Percentiles rank a stretch among this genome's conserved stretches.
These are phyloP conservation scores for Monochamus alternatus DNA, from an alignment of 2,888 invertebrate genomes.

Conservation along the genomic window DNA sequence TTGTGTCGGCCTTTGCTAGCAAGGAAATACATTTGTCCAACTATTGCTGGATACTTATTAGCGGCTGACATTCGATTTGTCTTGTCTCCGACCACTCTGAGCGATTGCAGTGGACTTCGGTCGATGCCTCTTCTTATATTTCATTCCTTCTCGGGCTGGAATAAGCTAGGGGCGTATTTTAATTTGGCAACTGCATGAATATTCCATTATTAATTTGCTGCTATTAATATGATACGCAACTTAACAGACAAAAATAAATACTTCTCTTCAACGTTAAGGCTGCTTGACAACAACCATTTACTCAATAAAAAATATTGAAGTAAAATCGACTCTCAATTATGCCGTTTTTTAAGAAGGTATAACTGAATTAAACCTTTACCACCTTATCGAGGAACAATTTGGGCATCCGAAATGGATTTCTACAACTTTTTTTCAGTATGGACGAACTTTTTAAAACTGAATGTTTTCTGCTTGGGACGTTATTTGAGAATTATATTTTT, in stretches of 20 bases:
- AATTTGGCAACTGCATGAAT: slow-evolving; percentile 68
- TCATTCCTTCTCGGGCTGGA: slow-evolving; percentile 49
- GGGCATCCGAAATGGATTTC: too few relatives aligned
- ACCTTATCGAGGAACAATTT: too few relatives aligned
- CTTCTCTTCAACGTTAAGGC: slow-evolving; percentile 27
- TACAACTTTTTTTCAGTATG: too few relatives aligned
- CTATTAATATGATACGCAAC: slow-evolving; percentile 63
- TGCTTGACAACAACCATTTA: slow-evolving; percentile 23
- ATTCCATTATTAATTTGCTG: slow-evolving; percentile 66
- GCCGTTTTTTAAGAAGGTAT: too few relatives aligned
- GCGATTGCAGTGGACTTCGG: slow-evolving; percentile 64
- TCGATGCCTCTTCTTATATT: slow-evolving; percentile 55
- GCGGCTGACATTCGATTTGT: slow-evolving; percentile 74
- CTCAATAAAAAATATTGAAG: too few relatives aligned
- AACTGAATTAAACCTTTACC: too few relatives aligned
- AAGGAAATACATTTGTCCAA: slow-evolving; percentile 72
- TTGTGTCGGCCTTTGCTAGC: slow-evolving; percentile 69
- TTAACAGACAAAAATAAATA: slow-evolving; percentile 21
- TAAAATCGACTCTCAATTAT: too few relatives aligned
- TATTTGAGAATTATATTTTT: too few relatives aligned
- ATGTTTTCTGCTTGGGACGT: too few relatives aligned
- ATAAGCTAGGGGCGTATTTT: slow-evolving; percentile 64
- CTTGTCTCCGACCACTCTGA: slow-evolving; percentile 70
- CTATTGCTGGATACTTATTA: slow-evolving; percentile 73
- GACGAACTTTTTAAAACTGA: too few relatives aligned